Base-by-base conservation (phyloP, 2,113 vertebrate species). In the Lycaon pictus region DNA sequence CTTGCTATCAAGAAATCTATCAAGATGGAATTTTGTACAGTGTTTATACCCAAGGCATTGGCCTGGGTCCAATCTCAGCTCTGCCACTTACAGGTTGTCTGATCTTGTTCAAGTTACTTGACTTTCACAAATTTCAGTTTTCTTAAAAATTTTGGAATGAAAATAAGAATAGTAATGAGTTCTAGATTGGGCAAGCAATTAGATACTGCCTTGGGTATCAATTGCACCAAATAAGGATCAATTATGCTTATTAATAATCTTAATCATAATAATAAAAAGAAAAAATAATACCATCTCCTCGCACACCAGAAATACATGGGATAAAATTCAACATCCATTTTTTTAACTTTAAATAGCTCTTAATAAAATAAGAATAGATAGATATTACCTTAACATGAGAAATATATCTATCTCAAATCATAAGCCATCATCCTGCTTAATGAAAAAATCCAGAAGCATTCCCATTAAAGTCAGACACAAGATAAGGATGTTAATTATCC, bases 381-480 rank as follows among this genome's bases (percentile, higher is more conserved):
- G 67, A 90, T 94, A 93, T 88, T 97, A 96, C 89, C 72, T 94
- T 95, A 91, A 89, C 56, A 67, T 94, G 92, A 91, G 60, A 96
- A 95, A 95, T 95, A 74, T 56, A 62, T 89, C 90, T 96, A 29
- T 93, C 83, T 96, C 35, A 86, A 91, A 95, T 93, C 77, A 91
- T n/a, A 86, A 88, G 53, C 80, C 85, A 53, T 95, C 77, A 81
- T 82, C 88, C 69, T 95, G 35, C 25, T 92, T 97, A 93, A 97
- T 96, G 82, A 97, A 95, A 95, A 96, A 91, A 84, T 93, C 65
- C 69, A 87, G 79, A 84, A 76, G 89, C 62, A 90, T 90, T 91
- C 29, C 86, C 62, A 97, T 95, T 96, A 93, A 97, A 89, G 51
- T 58, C 56, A 83, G 82, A 97, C 51, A 94, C 11, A 82, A 90